A percentile compares a stretch with the other conserved stretches of the same genome.
These are phyloP conservation scores for Passer domesticus DNA, from an alignment of 2,113 vertebrate species.

Conservation along the genomic window DNA sequence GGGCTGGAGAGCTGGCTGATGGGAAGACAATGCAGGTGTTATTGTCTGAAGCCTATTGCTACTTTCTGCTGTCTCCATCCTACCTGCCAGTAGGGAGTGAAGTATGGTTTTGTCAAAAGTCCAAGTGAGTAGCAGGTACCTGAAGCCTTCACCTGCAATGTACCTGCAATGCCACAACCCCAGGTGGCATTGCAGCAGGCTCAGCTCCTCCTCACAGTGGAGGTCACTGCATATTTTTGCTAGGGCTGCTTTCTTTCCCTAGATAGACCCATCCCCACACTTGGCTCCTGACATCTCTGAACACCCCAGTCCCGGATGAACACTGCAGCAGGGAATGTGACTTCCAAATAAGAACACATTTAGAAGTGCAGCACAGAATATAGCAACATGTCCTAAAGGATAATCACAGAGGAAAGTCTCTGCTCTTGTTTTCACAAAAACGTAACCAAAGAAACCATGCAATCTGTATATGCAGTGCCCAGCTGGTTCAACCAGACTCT, in stretches of 20 bases:
- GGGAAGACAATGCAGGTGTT: neutral
- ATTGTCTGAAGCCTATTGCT: neutral
- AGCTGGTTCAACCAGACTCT: neutral
- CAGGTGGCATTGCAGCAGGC: neutral
- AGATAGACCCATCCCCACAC: neutral
- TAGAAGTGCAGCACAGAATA: constrained; percentile 5
- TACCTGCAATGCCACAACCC: neutral
- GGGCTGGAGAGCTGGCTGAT: neutral
- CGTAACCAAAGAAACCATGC: neutral
- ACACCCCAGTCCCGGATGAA: neutral
- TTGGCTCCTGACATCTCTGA: neutral
- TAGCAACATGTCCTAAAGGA: neutral
- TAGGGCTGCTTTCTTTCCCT: neutral
- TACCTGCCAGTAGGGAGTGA: neutral
- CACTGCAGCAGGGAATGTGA: neutral
- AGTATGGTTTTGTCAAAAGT: neutral
- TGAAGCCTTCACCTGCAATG: neutral
- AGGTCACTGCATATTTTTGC: neutral
- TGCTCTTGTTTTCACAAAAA: neutral
- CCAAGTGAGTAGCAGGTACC: neutral
- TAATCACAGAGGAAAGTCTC: neutral
- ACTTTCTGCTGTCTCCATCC: neutral
- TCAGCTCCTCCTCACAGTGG: neutral
- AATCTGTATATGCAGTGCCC: neutral
- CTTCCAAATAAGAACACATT: neutral